phyloP scores from a whole-genome alignment of 2,797 vertebrate species.

The Cygnus olor region DNA sequence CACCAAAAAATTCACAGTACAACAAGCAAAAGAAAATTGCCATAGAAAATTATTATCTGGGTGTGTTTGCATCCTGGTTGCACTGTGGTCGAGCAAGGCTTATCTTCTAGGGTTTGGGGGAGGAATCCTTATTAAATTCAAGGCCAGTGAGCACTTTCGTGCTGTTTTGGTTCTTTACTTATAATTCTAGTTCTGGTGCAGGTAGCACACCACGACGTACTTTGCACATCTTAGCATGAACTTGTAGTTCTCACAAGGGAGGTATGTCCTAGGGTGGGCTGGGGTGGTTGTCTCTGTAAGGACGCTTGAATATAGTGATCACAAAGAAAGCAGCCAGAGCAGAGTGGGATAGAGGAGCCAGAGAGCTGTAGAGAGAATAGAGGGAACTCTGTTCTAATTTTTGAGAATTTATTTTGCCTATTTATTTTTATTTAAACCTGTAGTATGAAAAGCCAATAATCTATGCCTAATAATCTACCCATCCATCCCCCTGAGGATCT shows the following conservation, averaged over 20 bases:
- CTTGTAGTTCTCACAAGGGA: background rate
- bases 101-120: background rate
- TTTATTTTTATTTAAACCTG: background rate
- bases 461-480: background rate
- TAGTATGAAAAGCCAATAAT: background rate
- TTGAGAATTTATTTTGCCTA: background rate
- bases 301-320: background rate
- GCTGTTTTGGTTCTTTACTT: background rate
- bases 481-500: background rate
- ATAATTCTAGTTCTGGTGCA: background rate
- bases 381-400: background rate
- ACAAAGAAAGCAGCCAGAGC: background rate
- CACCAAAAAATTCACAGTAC: background rate
- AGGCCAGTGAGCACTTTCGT: background rate
- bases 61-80: background rate
- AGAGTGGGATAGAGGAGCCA: background rate
- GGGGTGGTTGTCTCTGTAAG: background rate
- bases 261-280: background rate
- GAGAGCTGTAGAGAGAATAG: background rate
- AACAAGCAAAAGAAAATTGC: background rate
- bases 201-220: background rate
- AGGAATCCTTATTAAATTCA: background rate
- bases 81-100: background rate
- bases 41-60: rapidly evolving
- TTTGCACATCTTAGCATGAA: background rate